Evolutionary conservation across 2,888 invertebrate genomes (phyloP).

Genomic region (Leucophora obtusa): DNA sequence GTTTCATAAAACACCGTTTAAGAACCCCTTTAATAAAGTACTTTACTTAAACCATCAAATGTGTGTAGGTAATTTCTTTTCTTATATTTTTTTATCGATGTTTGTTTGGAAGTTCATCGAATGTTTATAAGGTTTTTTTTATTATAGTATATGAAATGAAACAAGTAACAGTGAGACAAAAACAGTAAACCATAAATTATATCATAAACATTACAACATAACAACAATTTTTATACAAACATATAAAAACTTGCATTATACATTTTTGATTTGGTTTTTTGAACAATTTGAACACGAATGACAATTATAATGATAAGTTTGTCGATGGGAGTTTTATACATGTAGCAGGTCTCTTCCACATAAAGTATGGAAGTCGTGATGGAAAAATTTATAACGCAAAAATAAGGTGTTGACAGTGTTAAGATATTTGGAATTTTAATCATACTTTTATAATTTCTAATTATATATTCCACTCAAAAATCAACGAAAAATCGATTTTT

Average conservation of each 20-base stretch:
- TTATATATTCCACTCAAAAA: not conserved
- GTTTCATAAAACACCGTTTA: too few relatives aligned
- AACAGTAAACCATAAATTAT: conserved; percentile 42
- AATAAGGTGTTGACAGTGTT: conserved; percentile 38
- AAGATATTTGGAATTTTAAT: conserved; percentile 16
- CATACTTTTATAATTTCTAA: conserved; percentile 9
- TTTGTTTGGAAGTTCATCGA: conserved; percentile 22
- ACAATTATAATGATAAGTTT: conserved; percentile 39
- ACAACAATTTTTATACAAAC: not conserved
- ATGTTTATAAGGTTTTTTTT: conserved; percentile 25
- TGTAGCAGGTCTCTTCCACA: conserved; percentile 4
- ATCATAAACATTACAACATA: conserved; percentile 19
- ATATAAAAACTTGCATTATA: conserved; percentile 5
- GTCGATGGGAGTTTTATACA: not conserved
- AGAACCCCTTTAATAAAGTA: not conserved
- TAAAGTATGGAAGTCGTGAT: conserved; percentile 12
- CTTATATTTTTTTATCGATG: not conserved
- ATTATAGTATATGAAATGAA: not conserved
- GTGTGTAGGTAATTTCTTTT: conserved; percentile 41
- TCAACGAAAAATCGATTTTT: not conserved
- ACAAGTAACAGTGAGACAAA: not conserved
- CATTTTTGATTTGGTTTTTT: conserved; percentile 19
- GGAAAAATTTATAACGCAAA: not conserved
- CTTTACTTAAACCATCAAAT: conserved; percentile 1
- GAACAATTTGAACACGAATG: not conserved